A percentile compares a stretch with the other conserved stretches of the same genome.
Evolutionary conservation across 2,113 vertebrate genomes (phyloP).

Genomic region (Stegastes partitus): DNA sequence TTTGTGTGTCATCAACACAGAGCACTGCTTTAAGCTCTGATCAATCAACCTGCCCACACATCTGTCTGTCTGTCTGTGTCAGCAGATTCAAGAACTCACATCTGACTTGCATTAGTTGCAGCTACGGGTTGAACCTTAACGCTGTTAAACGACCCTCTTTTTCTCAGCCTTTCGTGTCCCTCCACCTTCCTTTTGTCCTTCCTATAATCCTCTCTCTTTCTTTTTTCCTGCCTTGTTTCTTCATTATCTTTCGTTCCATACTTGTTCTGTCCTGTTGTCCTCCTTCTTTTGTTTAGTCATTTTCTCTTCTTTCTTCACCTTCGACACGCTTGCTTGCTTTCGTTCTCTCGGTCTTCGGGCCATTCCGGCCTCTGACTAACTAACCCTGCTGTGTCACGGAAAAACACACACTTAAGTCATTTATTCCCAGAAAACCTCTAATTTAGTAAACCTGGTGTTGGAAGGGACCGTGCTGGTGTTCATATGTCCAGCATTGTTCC

Average conservation of each 20-base stretch:
- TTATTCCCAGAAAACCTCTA: conserved; percentile 46
- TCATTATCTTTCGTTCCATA: neutral
- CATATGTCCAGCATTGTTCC: neutral
- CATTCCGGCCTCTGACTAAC: conserved; percentile 58
- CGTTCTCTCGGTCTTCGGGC: conserved; percentile 30
- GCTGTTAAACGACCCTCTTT: neutral
- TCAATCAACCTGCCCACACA: neutral
- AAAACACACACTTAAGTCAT: conserved; percentile 31
- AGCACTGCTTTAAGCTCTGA: neutral
- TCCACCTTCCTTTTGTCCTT: neutral
- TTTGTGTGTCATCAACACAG: no score
- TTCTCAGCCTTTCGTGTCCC: neutral
- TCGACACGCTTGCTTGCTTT: neutral
- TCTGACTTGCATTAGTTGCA: conserved; percentile 69
- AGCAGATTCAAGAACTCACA: conserved; percentile 30
- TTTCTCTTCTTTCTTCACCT: conserved; percentile 7
- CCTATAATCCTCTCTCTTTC: neutral
- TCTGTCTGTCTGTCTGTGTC: neutral
- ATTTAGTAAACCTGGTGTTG: conserved; percentile 32
- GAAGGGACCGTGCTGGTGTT: neutral
- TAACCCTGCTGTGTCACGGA: conserved; percentile 60
- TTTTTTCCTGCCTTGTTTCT: neutral
- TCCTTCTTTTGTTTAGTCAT: neutral
- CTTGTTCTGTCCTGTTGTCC: neutral
- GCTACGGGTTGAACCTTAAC: neutral